These are phyloP conservation scores for Okapia johnstoni DNA, from an alignment of 2,113 vertebrate genomes.

Conservation along the genomic window DNA sequence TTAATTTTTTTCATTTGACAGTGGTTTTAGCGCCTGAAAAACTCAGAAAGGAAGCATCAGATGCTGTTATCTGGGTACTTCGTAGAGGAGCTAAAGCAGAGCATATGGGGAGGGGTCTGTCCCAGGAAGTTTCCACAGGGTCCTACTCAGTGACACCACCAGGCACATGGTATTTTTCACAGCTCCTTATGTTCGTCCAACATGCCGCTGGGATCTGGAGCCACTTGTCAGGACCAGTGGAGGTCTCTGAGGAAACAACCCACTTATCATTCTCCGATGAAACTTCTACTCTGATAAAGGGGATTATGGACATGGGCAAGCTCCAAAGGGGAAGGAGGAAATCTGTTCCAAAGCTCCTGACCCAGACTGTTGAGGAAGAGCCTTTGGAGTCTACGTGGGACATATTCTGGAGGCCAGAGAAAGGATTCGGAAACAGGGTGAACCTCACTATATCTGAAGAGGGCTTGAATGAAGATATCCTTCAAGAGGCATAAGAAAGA, in stretches of 20 bases:
- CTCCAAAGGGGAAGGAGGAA: neutral
- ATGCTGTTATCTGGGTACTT: neutral
- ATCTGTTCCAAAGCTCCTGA: neutral
- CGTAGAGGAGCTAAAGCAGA: neutral
- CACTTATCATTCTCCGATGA: neutral
- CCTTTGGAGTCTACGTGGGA: rapidly evolving
- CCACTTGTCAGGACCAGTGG: neutral
- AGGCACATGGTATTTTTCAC: neutral
- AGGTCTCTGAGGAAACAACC: neutral
- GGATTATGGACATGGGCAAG: neutral
- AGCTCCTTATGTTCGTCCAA: neutral
- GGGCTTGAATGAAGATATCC: neutral
- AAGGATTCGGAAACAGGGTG: neutral
- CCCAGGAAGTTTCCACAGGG: neutral
- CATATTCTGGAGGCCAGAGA: neutral
- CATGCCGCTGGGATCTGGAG: neutral
- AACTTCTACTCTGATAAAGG: neutral
- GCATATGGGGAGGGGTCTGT: no score
- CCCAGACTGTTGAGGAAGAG: neutral
- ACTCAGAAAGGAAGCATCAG: neutral
- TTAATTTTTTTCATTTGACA: neutral
- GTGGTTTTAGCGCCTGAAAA: neutral
- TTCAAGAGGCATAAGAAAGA: neutral
- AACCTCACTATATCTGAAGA: neutral
- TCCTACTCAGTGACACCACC: neutral